A percentile compares a stretch with the other conserved stretches of the same genome.
phyloP scores from a whole-genome alignment of 2,888 invertebrate genomes.

The Cynaeus angustus region DNA sequence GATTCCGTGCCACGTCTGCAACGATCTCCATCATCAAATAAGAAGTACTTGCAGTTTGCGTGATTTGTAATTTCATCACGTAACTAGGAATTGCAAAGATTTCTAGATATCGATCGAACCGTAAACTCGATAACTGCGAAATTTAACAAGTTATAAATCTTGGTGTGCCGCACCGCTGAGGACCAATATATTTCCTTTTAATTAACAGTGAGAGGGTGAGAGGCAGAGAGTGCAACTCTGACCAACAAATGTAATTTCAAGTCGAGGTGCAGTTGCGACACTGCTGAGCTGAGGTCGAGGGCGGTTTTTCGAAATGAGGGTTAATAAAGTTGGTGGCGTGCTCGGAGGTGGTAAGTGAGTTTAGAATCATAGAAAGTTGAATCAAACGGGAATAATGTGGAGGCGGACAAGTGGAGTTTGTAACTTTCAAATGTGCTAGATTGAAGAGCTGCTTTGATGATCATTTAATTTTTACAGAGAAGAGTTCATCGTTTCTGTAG shows the following conservation, averaged over 20 bases:
- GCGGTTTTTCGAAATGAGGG: not conserved
- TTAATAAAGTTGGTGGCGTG: too few species aligned
- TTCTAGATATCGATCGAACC: conserved; percentile 33
- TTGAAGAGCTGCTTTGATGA: too few species aligned
- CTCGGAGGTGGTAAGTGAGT: too few species aligned
- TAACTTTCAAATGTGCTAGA: too few species aligned
- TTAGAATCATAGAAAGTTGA: too few species aligned
- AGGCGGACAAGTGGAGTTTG: too few species aligned
- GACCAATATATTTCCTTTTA: conserved; percentile 37
- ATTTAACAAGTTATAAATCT: conserved; percentile 33
- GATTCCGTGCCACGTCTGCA: conserved; percentile 39
- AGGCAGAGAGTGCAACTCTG: not conserved
- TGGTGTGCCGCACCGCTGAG: conserved; percentile 7
- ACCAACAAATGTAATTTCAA: conserved; percentile 4
- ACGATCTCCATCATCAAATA: conserved; percentile 29
- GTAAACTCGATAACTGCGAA: conserved; percentile 32
- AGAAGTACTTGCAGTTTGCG: conserved; percentile 42
- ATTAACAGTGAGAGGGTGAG: conserved; percentile 16
- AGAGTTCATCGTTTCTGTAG: too few species aligned
- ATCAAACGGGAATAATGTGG: too few species aligned
- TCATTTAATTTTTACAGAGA: too few species aligned
- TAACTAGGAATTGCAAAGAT: conserved; percentile 40
- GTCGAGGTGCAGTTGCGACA: conserved; percentile 4
- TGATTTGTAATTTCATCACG: conserved; percentile 42
- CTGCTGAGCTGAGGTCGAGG: not conserved